These are phyloP conservation scores for Semotilus atromaculatus DNA, from an alignment of 2,797 vertebrate genomes.

Conservation along the genomic window DNA sequence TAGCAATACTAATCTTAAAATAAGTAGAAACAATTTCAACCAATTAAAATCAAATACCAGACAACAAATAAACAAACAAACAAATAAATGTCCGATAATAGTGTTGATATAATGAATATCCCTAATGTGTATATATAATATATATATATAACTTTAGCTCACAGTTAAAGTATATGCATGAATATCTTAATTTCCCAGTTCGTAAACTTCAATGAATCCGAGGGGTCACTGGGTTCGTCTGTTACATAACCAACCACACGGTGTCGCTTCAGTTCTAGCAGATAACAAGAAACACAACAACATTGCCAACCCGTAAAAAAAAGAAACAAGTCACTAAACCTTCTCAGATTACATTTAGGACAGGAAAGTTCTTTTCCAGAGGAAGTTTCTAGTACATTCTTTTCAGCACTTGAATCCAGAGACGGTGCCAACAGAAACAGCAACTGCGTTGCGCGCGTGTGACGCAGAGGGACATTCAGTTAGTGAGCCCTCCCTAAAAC, in stretches of 20 bases:
- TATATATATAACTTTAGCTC: not conserved
- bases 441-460: conserved; percentile 42
- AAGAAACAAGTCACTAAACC: conserved; percentile 54
- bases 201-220: conserved; percentile 3
- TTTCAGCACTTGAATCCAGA: conserved; percentile 67
- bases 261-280: conserved; percentile 60
- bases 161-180: not conserved
- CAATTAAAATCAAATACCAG: not conserved
- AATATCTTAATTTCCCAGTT: not conserved
- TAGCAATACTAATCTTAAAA: not conserved
- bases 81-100: not conserved
- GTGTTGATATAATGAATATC: not conserved
- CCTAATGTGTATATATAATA: not conserved
- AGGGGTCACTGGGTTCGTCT: conserved; percentile 33
- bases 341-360: conserved; percentile 69
- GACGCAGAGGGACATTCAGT: conserved; percentile 66
- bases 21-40: not conserved
- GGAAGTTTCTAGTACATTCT: conserved; percentile 68
- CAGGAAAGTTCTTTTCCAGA: conserved; percentile 64
- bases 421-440: conserved; percentile 44
- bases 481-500: conserved; percentile 58
- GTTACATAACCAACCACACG: conserved; percentile 67
- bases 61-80: not conserved
- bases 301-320: conserved; percentile 16
- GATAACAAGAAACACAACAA: conserved; percentile 28